Evolutionary conservation across 1,140 invertebrate species (phyloP), one percentile per base, ranked within the genome.

Genomic region (Heliothis virescens): DNA sequence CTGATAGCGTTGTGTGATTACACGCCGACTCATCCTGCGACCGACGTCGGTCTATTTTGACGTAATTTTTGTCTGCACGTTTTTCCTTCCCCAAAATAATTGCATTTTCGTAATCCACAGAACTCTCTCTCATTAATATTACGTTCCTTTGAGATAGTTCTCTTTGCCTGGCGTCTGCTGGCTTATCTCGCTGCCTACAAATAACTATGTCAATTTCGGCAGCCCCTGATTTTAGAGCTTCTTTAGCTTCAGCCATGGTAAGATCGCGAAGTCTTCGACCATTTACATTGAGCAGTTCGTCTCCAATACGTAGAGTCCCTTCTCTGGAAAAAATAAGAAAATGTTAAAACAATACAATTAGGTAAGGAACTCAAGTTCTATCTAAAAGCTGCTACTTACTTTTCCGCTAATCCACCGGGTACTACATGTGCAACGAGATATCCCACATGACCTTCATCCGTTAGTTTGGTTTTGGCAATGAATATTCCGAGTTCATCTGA

Each of bases 401-500:
- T 97, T 86, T 97, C 96, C 9, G 97, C 98, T 79, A 98, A 92
- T 75, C 97, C 97, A 71, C 96, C 96, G 16, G 97, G 96, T 34
- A 98, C 97, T 3, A 98, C 96, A 86, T 97, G 97, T n/a, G 97
- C 97, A 3, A 98, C 97, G 83, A 98, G 95, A 91, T 98, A 98
- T 12, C 97, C 97, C 15, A 97, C 95, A 84, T 95, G 95, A 12
- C 96, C 96, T 85, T 97, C 96, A 75, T 96, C 95, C 2, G 95
- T 94, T 48, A 96, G 95, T 83, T 96, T 96, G 2, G 96, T 97
- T 90, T 98, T 98, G 1, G 97, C 97, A 72, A 98, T 98, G 86
- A 97, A 97, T 84, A 98, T 97, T 2, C 98, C 98, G 16, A 98
- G 90, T 91, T 97, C 97, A 86, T 97, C 97, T 50, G 95, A 94